phyloP scores from a whole-genome alignment of 1,140 invertebrate species.

The Pygmarrhopalites habei region DNA sequence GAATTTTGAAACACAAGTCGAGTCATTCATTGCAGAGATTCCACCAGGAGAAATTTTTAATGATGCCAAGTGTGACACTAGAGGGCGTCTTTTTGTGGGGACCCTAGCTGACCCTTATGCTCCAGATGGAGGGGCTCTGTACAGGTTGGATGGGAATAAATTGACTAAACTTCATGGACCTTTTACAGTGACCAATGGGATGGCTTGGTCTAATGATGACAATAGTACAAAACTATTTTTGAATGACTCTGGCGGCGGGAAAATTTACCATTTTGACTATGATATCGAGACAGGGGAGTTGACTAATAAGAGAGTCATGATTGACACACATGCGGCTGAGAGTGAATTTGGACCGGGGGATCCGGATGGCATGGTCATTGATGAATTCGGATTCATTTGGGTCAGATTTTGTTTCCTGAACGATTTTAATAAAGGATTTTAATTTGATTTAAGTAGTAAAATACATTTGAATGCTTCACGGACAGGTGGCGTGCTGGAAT shows the following conservation, averaged over 20 bases:
- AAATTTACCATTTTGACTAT: conserved; percentile 23
- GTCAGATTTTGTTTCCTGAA: conserved; percentile 15
- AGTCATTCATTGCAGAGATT: background rate
- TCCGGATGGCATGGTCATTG: conserved; percentile 16
- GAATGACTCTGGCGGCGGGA: conserved; percentile 15
- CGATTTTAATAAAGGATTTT: too few relatives aligned
- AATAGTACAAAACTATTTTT: conserved; percentile 6
- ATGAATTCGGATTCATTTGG: too few relatives aligned
- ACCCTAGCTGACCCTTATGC: background rate
- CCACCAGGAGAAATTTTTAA: conserved; percentile 6
- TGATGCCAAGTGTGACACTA: conserved; percentile 13
- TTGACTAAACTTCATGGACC: conserved; percentile 1
- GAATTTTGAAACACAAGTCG: background rate
- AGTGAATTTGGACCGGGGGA: conserved; percentile 7
- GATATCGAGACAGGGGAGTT: conserved; percentile 5
- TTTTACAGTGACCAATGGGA: conserved; percentile 12
- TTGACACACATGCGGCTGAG: background rate
- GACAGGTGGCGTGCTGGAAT: conserved; percentile 10
- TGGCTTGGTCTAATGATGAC: conserved; percentile 14
- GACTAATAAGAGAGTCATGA: conserved; percentile 12
- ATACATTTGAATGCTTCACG: too few relatives aligned
- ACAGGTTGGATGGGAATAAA: background rate
- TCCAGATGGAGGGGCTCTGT: background rate
- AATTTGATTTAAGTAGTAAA: too few relatives aligned
- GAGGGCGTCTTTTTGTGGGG: conserved; percentile 16